Evolutionary conservation across 2,113 vertebrate species (phyloP).

Genomic region (Monopterus albus): DNA sequence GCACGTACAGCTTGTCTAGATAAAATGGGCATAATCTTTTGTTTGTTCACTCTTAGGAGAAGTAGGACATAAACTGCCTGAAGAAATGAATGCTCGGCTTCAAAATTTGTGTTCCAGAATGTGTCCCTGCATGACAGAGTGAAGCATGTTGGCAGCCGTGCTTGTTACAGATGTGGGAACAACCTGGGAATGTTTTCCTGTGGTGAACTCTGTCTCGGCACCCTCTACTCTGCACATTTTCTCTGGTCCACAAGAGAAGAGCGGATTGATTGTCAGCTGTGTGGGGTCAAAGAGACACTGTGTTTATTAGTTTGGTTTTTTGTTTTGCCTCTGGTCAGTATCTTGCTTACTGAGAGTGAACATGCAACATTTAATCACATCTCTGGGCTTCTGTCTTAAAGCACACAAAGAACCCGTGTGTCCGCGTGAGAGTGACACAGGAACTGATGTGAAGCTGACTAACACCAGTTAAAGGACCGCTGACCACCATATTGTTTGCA

Average conservation of each 20-base stretch:
- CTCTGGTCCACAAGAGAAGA: slow-evolving; percentile 33
- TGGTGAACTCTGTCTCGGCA: not conserved
- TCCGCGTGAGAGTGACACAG: slow-evolving; percentile 8
- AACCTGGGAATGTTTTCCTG: slow-evolving; percentile 30
- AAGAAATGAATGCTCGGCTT: slow-evolving; percentile 66
- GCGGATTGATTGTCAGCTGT: slow-evolving; percentile 68
- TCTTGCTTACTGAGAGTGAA: slow-evolving; percentile 75
- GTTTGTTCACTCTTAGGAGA: slow-evolving; percentile 64
- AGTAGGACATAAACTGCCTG: slow-evolving; percentile 76
- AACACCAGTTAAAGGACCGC: slow-evolving; percentile 21
- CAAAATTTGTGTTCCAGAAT: slow-evolving; percentile 46
- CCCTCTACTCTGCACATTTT: slow-evolving; percentile 16
- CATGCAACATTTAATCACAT: slow-evolving; percentile 72
- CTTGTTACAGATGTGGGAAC: slow-evolving; percentile 38
- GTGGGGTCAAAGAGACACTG: slow-evolving; percentile 50
- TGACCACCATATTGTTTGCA: slow-evolving; percentile 25
- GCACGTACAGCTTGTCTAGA: slow-evolving; percentile 27
- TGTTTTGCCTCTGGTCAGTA: slow-evolving; percentile 66
- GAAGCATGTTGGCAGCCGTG: slow-evolving; percentile 41
- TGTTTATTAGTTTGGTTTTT: slow-evolving; percentile 72
- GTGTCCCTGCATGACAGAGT: slow-evolving; percentile 53
- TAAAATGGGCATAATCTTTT: slow-evolving; percentile 50
- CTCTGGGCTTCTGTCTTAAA: slow-evolving; percentile 62
- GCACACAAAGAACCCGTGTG: slow-evolving; percentile 38
- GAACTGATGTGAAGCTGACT: slow-evolving; percentile 30